Conservation (phyloP, 2,113 vertebrate species). For the Mormyrus lacerda region DNA sequence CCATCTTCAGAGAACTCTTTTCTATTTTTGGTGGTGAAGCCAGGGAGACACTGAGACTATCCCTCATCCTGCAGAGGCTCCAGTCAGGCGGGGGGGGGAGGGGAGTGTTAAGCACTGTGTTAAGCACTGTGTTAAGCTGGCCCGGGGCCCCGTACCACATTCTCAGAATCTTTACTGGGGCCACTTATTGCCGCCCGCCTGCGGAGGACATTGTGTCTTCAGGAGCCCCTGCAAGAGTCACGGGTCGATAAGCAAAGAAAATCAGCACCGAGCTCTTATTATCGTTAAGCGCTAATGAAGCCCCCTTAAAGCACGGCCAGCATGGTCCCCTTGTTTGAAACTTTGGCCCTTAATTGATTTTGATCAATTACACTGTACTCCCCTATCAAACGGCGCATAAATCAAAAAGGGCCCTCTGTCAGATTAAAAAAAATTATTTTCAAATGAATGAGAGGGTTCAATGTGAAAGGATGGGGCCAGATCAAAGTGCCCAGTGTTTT, state of each 20-base stretch:
- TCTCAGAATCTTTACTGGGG: not conserved
- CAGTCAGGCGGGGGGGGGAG: not conserved
- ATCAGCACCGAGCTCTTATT: not conserved
- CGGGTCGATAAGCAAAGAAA: not conserved
- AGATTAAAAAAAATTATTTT: conserved; percentile 6
- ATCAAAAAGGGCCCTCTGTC: not conserved
- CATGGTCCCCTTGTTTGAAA: not conserved
- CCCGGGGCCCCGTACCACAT: not conserved
- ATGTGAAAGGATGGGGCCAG: conserved; percentile 12
- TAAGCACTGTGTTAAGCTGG: conserved; percentile 14
- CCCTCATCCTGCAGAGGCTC: not conserved
- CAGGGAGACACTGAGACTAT: not conserved
- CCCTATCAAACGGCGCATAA: not conserved
- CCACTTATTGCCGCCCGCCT: not conserved
- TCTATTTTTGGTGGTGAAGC: conserved; percentile 24
- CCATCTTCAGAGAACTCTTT: not conserved
- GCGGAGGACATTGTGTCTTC: not conserved
- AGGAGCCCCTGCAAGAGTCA: not conserved
- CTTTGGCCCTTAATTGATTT: not conserved
- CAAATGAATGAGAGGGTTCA: not conserved
- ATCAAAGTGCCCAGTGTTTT: conserved; percentile 38
- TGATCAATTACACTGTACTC: not conserved
- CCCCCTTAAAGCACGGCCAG: not conserved
- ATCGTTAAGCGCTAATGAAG: not conserved
- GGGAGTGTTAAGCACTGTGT: conserved; percentile 13